These are phyloP conservation scores for Bombus terrestris DNA, from an alignment of 1,140 invertebrate genomes.

Conservation along the genomic window DNA sequence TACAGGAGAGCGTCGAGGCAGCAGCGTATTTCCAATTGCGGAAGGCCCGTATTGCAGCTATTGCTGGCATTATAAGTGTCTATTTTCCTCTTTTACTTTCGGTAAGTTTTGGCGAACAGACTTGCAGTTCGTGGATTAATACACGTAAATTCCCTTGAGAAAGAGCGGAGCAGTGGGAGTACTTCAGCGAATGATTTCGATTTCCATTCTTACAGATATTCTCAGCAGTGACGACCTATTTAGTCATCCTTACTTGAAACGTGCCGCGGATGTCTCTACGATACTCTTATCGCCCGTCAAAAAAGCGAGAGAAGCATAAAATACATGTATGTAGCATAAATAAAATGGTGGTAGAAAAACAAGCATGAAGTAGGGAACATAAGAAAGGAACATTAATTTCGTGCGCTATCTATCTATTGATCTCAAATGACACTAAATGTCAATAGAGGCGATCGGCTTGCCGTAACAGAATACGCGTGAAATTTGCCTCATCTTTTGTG, in stretches of 20 bases:
- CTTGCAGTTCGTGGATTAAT: not conserved
- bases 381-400: too few species aligned
- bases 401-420: constrained; percentile 27
- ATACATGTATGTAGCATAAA: not conserved
- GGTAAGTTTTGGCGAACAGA: constrained; percentile 18
- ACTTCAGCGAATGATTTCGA: constrained; percentile 3
- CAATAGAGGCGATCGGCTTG: not conserved
- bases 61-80: constrained; percentile 56
- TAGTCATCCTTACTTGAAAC: constrained; percentile 66
- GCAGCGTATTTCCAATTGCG: constrained; percentile 61
- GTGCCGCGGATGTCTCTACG: too few species aligned
- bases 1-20: constrained; percentile 61
- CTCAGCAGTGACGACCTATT: constrained; percentile 64
- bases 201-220: constrained; percentile 60
- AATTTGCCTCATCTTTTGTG: constrained; percentile 23
- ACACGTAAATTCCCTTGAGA: too few species aligned
- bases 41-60: constrained; percentile 57
- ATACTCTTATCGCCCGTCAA: not conserved
- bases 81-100: constrained; percentile 64
- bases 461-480: constrained; percentile 47
- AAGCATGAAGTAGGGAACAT: not conserved
- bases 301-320: not conserved
- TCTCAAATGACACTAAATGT: constrained; percentile 9
- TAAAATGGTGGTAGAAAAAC: not conserved
- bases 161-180: not conserved